phyloP scores from a whole-genome alignment of 2,797 vertebrate species.

The Ciconia nigra region DNA sequence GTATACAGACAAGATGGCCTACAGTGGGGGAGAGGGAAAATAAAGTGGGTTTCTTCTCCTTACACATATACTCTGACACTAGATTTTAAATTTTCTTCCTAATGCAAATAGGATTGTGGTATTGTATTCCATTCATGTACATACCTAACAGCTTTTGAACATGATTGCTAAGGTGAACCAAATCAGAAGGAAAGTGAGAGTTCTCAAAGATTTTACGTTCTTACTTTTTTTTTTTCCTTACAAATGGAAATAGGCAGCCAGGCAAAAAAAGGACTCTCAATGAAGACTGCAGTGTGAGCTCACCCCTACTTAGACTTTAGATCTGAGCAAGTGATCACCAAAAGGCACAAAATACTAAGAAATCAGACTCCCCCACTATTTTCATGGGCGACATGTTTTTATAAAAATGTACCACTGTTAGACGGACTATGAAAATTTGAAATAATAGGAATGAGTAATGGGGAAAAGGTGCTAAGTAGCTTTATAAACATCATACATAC shows the following conservation, averaged over 20 bases:
- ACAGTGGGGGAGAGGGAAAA: background rate
- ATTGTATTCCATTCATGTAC: background rate
- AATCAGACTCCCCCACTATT: background rate
- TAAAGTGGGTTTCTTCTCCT: fast-evolving
- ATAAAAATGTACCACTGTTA: background rate
- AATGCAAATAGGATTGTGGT: background rate
- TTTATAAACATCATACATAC: background rate
- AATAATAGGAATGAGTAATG: background rate
- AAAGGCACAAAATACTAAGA: background rate
- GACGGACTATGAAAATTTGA: background rate
- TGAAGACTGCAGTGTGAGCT: background rate
- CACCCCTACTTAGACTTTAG: background rate
- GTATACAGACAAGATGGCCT: background rate
- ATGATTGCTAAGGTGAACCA: background rate
- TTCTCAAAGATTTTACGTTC: background rate
- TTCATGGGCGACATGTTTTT: background rate
- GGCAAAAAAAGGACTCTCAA: background rate
- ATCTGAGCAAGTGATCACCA: background rate
- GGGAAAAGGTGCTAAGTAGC: background rate
- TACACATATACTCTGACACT: background rate
- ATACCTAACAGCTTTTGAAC: background rate
- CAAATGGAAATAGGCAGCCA: background rate
- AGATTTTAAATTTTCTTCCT: background rate
- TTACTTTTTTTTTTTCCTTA: no score
- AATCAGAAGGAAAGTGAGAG: background rate